Percentiles rank a stretch among this genome's conserved stretches.
phyloP scores from a whole-genome alignment of 2,113 vertebrate genomes.

The Phylloscopus trochilus region DNA sequence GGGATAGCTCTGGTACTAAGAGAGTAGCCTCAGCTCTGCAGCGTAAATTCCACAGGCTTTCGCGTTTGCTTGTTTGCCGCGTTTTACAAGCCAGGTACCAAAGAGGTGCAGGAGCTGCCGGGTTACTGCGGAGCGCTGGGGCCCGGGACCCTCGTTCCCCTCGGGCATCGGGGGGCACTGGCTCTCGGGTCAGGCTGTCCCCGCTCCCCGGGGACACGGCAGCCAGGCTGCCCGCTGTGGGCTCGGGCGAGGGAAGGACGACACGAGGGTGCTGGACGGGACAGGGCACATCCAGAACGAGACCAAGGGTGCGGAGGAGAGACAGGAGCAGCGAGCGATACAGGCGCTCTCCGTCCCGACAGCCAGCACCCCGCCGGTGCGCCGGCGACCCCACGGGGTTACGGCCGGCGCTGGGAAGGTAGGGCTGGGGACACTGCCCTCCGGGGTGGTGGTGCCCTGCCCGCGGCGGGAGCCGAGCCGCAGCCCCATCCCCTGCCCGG shows the following conservation, averaged over 20 bases:
- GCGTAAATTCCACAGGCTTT: rapidly evolving
- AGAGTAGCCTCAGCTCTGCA: background rate
- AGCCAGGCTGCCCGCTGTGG: background rate
- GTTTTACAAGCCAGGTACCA: background rate
- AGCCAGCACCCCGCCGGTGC: background rate
- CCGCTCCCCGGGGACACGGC: background rate
- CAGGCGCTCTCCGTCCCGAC: background rate
- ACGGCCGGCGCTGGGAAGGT: background rate
- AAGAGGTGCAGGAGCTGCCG: background rate
- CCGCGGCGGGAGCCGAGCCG: background rate
- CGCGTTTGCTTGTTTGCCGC: too few relatives aligned
- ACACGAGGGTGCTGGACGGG: background rate
- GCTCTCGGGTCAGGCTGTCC: background rate
- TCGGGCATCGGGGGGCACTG: rapidly evolving
- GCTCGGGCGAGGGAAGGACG: background rate
- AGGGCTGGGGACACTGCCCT: background rate
- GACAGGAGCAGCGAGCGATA: too few relatives aligned
- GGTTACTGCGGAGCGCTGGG: rapidly evolving
- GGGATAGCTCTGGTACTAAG: rapidly evolving
- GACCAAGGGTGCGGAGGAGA: too few relatives aligned
- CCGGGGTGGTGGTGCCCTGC: background rate
- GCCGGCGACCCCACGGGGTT: background rate
- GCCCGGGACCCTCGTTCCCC: rapidly evolving
- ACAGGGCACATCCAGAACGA: background rate
- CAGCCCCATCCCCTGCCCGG: background rate